Conservation (phyloP, 2,888 invertebrate genomes). For the Eupithecia inturbata region DNA sequence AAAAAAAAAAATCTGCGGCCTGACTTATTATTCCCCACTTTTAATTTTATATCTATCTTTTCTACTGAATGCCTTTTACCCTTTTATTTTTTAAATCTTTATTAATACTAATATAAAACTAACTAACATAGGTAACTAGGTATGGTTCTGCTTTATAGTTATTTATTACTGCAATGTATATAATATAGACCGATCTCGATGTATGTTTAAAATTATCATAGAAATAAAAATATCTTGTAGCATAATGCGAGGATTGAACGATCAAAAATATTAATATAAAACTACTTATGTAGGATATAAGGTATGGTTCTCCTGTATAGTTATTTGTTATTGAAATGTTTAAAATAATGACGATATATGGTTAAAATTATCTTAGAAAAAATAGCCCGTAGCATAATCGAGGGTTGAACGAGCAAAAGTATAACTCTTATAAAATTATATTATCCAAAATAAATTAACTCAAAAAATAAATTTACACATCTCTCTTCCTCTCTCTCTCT, state of each 20-base stretch:
- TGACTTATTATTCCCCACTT: no score
- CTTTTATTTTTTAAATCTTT: background rate
- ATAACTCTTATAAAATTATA: slow-evolving; percentile 66
- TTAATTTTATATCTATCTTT: no score
- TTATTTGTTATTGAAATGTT: background rate
- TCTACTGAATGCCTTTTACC: no score
- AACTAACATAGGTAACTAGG: background rate
- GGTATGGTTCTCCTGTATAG: background rate
- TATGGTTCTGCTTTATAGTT: no score
- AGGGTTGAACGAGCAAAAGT: slow-evolving; percentile 79
- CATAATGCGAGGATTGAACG: no score
- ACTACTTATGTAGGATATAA: background rate
- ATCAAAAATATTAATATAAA: background rate
- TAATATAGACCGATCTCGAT: no score
- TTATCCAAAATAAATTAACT: background rate
- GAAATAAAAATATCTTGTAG: no score
- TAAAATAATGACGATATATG: background rate
- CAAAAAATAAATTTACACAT: background rate
- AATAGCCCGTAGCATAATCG: slow-evolving; percentile 44
- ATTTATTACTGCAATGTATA: no score
- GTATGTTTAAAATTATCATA: no score
- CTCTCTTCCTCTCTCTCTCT: background rate
- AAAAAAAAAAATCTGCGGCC: no score
- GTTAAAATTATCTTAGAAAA: background rate
- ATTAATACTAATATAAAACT: no score